Conservation (phyloP, 2,113 vertebrate genomes). For the Microtus ochrogaster region DNA sequence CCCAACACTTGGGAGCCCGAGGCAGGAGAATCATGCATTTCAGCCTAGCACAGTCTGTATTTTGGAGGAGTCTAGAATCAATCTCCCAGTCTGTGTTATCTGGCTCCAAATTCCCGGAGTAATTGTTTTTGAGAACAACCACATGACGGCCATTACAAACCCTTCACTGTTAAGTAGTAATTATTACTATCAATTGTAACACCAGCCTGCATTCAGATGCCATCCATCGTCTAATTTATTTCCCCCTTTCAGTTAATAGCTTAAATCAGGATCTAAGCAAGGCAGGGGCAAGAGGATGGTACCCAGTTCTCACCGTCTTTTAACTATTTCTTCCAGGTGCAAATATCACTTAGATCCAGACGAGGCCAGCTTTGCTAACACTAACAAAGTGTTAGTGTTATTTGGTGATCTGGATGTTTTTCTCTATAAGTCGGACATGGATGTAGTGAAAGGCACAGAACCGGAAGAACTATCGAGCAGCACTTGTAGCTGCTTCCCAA, state of each 20-base stretch:
- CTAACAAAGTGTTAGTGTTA: not conserved
- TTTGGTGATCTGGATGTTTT: constrained; percentile 46
- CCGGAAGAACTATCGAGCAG: constrained; percentile 26
- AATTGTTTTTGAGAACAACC: not conserved
- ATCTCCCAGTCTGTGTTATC: not conserved
- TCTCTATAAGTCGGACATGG: constrained; percentile 29
- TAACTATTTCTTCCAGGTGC: constrained; percentile 25
- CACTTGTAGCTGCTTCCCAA: not conserved
- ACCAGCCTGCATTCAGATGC: not conserved
- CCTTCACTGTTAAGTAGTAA: not conserved
- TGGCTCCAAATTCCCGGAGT: not conserved
- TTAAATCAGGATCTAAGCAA: constrained; percentile 42
- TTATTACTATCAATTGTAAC: not conserved
- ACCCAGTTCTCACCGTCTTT: not conserved
- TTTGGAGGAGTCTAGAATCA: constrained; percentile 20
- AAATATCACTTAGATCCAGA: not conserved
- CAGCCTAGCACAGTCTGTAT: not conserved
- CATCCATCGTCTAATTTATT: not conserved
- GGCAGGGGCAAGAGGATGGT: not conserved
- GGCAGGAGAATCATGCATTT: not conserved
- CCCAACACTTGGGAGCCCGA: not conserved
- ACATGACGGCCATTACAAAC: not conserved
- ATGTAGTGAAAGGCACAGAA: not conserved
- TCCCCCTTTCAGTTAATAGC: not conserved
- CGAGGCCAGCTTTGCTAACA: not conserved